These are phyloP conservation scores for Eucriotettix oculatus DNA, from an alignment of 2,888 invertebrate genomes.

Conservation along the genomic window DNA sequence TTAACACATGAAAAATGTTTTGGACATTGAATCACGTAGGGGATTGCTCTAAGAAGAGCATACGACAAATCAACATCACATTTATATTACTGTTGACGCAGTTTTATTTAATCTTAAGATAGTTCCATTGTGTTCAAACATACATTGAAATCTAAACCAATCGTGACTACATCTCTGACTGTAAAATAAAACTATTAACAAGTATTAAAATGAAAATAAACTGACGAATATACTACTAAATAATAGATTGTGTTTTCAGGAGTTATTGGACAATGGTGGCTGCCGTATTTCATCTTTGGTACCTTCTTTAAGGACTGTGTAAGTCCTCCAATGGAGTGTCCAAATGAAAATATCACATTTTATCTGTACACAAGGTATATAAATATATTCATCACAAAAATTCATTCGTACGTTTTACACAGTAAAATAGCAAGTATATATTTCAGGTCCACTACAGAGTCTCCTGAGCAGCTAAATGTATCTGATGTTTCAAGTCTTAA, in stretches of 20 bases:
- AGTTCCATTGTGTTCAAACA: too few relatives aligned
- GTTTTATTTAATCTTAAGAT: too few relatives aligned
- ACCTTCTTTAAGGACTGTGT: conserved; percentile 8
- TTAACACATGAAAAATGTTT: too few relatives aligned
- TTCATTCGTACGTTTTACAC: neutral
- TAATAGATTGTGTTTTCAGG: neutral
- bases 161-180: too few relatives aligned
- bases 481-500: conserved; percentile 23
- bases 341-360: conserved; percentile 41
- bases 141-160: too few relatives aligned
- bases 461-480: conserved; percentile 30
- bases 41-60: too few relatives aligned
- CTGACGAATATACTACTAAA: neutral
- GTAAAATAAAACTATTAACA: too few relatives aligned
- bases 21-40: too few relatives aligned
- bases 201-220: too few relatives aligned
- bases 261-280: neutral
- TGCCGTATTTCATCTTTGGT: neutral
- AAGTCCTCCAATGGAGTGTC: conserved; percentile 25
- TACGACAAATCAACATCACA: too few relatives aligned
- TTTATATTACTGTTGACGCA: too few relatives aligned
- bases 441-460: conserved; percentile 25
- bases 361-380: conserved; percentile 43
- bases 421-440: neutral
- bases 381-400: neutral